Evolutionary conservation across 1,140 invertebrate species (phyloP), one percentile per base, ranked within the genome.

Genomic region (Dreissena rostriformis): DNA sequence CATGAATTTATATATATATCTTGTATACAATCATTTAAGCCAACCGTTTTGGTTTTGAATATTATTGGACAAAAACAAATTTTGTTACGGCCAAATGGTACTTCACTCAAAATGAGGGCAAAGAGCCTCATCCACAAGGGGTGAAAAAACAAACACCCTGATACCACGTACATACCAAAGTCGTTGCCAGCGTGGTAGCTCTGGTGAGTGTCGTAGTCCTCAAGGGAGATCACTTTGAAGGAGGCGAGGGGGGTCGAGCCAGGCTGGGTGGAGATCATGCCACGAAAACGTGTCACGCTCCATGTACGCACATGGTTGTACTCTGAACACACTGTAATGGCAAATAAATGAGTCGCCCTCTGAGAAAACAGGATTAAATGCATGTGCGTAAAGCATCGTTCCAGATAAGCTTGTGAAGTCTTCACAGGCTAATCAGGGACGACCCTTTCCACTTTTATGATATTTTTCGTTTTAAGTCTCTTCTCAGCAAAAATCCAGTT

Each of bases 301-400:
- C 98, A 99, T 76, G 97, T 98, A 74, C 98, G 94, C 10, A 99
- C 98, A 94, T 99, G 98, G 94, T 99, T 99, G 91, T 99, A 99
- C 92, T 99, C 98, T 87, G 97, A 98, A 93, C 98, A 99, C 0
- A 99, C 98, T 94, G 83, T 39, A 91, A 90, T 76, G 71, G 51
- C 39, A 39, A 8, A 39, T 2, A 39, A 39, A 39, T 39, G 39
- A n/a, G n/a, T n/a, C n/a, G n/a, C n/a, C n/a, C n/a, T n/a, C n/a
- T n/a, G n/a, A n/a, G n/a, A n/a, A n/a, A n/a, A n/a, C n/a, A n/a
- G n/a, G n/a, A n/a, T n/a, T n/a, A n/a, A n/a, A n/a, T n/a, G n/a
- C n/a, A n/a, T n/a, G n/a, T n/a, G n/a, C n/a, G n/a, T n/a, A n/a
- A n/a, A n/a, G n/a, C n/a, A n/a, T n/a, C n/a, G n/a, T n/a, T n/a